Evolutionary conservation across 2,888 invertebrate genomes (phyloP), one percentile per base, ranked within the genome.

Genomic region (Mesorhabditis spiculigera): DNA sequence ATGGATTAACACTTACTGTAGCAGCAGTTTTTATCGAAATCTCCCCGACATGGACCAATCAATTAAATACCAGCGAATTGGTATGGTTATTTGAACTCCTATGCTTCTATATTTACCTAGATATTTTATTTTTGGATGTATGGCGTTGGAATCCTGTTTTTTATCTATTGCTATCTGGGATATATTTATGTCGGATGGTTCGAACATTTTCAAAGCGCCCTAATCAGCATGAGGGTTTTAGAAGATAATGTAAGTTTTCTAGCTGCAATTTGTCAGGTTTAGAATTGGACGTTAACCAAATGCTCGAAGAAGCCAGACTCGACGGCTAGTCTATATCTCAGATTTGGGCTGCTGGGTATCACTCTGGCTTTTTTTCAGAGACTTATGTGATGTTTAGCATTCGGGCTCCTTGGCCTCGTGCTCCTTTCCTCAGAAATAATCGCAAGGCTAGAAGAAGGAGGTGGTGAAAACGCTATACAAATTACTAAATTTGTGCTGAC

Each of bases 121-220:
- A 73, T 85, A 3, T 85, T 85, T 72, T 85, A 81, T 74, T 68
- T 77, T 13, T 77, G 73, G 64, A 85, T 85, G 85, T 85, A 85
- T 71, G 82, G 81, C 4, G 68, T 75, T 10, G 85, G 83, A 5
- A 73, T 81, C 16, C 42, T 81, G 41, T 85, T 85, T 70, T 77
- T 85, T 45, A 61, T 73, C 16, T 84, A 81, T 66, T 81, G 80
- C 71, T 85, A 85, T 70, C 64, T 81, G 5, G 79, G 85, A 67
- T 78, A 82, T 43, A 78, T 85, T 62, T 79, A 85, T 72, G 82
- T 83, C 0, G 75, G 71, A 5, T 78, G 81, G 66, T 73, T 79
- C 66, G 81, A 76, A 28, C 73, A 70, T 64, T 42, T 75, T 50
- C 58, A 50, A 50, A 10, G 58, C 8, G 8, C n/a, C 10, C 58